phyloP scores from a whole-genome alignment of 2,888 invertebrate species.

The Thelaira solivaga region DNA sequence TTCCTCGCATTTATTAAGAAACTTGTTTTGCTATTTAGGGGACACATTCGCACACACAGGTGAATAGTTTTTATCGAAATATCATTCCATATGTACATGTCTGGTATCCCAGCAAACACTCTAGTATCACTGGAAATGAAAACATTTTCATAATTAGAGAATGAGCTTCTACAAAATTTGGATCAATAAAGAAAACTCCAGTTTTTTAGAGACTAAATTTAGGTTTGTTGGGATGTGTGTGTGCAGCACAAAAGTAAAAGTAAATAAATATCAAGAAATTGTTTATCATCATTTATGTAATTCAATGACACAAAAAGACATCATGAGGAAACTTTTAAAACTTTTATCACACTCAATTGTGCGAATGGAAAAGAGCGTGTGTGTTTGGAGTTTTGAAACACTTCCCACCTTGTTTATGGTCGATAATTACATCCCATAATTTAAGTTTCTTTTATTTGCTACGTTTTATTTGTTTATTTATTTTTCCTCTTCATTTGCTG shows the following conservation, averaged over 20 bases:
- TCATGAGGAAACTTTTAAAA: not conserved
- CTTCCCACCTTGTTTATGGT: slow-evolving; percentile 42
- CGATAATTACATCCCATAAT: slow-evolving; percentile 51
- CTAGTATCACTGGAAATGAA: too few species aligned
- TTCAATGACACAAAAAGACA: slow-evolving; percentile 9
- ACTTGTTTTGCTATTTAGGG: slow-evolving; percentile 9
- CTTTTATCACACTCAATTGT: slow-evolving; percentile 14
- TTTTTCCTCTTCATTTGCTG: not conserved
- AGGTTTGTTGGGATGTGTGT: too few species aligned
- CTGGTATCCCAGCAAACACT: too few species aligned
- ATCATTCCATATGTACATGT: not conserved
- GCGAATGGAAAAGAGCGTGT: too few species aligned
- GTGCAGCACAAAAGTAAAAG: slow-evolving; percentile 24
- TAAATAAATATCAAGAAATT: slow-evolving; percentile 45
- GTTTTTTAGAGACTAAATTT: too few species aligned
- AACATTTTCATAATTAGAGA: too few species aligned
- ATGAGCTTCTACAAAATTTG: too few species aligned
- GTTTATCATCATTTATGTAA: slow-evolving; percentile 54
- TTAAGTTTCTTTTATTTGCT: slow-evolving; percentile 10
- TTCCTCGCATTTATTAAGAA: slow-evolving; percentile 33
- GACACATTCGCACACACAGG: slow-evolving; percentile 13
- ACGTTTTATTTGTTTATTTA: too few species aligned
- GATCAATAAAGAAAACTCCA: too few species aligned
- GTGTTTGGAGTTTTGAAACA: slow-evolving; percentile 6
- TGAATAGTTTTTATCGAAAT: slow-evolving; percentile 18